These are phyloP conservation scores for Iguana delicatissima DNA, from an alignment of 2,797 vertebrate species.

Conservation along the genomic window DNA sequence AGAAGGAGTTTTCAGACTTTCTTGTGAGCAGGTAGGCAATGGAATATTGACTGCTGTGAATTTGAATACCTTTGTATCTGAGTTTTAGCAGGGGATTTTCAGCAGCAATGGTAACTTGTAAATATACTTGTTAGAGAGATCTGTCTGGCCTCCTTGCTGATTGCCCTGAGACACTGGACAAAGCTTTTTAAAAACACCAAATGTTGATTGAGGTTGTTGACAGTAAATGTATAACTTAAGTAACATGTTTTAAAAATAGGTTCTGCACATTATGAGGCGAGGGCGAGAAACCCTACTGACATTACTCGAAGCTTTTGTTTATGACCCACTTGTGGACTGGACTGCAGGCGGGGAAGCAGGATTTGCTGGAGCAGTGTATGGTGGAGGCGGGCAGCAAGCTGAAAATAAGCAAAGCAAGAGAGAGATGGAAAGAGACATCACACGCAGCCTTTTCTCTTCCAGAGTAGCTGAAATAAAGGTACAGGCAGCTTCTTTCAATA, in stretches of 20 bases:
- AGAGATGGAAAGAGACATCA: slow-evolving; percentile 98
- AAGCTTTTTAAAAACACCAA: not conserved
- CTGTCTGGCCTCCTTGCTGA: not conserved
- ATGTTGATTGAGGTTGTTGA: not conserved
- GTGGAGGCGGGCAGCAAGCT: slow-evolving; percentile 96
- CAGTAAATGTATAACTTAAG: not conserved
- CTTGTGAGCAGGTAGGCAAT: slow-evolving; percentile 93
- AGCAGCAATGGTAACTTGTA: not conserved
- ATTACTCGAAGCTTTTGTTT: slow-evolving; percentile 96
- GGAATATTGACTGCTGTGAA: not conserved
- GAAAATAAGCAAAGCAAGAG: slow-evolving; percentile 98
- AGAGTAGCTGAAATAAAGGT: slow-evolving; percentile 98
- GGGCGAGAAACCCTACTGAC: slow-evolving; percentile 96
- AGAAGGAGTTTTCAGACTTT: slow-evolving; percentile 97
- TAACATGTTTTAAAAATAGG: slow-evolving; percentile 75
- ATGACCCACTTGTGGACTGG: slow-evolving; percentile 98
- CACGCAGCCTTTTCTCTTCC: slow-evolving; percentile 97
- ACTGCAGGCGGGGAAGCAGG: slow-evolving; percentile 97
- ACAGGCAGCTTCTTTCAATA: fast-evolving
- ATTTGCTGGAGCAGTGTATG: slow-evolving; percentile 97
- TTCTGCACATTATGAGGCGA: slow-evolving; percentile 96
- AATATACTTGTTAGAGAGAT: not conserved
- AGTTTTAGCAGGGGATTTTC: not conserved
- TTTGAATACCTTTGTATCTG: not conserved
- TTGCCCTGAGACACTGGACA: not conserved